These are phyloP conservation scores for Amblyjoppa proteus DNA, from an alignment of 2,888 invertebrate species.

Conservation along the genomic window DNA sequence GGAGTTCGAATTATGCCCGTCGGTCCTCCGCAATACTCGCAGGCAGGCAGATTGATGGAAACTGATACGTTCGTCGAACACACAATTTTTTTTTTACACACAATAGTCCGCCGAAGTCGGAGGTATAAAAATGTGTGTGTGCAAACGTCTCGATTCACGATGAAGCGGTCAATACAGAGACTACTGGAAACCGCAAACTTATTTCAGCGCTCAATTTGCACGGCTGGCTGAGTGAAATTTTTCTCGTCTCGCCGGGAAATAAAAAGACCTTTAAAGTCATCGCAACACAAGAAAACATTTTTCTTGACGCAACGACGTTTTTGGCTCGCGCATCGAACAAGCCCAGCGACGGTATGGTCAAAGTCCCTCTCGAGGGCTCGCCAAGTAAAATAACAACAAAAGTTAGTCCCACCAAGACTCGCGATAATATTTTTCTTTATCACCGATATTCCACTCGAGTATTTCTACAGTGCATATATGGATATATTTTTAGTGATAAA, in stretches of 20 bases:
- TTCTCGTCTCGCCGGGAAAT: neutral
- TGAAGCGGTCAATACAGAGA: conserved; percentile 17
- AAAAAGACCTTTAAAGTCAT: conserved; percentile 13
- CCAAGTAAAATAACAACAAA: neutral
- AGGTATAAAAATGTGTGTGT: neutral
- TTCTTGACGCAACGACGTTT: conserved; percentile 5
- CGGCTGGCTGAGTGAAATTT: conserved; percentile 12
- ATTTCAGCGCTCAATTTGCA: conserved; percentile 51
- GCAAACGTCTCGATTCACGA: neutral
- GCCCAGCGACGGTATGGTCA: neutral
- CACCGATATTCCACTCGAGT: neutral
- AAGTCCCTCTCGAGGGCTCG: neutral
- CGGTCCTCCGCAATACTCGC: neutral
- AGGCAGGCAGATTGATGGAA: neutral
- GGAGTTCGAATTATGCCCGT: neutral
- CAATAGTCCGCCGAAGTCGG: neutral
- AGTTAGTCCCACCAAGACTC: neutral
- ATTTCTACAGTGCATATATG: neutral
- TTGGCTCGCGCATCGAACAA: neutral
- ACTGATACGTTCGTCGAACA: neutral
- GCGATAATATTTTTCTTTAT: too few relatives aligned
- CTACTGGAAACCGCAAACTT: conserved; percentile 5
- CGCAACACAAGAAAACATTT: neutral
- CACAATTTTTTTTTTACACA: neutral
- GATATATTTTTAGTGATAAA: neutral